These are phyloP conservation scores for Malacosoma neustria DNA, from an alignment of 2,888 invertebrate species.

Conservation along the genomic window DNA sequence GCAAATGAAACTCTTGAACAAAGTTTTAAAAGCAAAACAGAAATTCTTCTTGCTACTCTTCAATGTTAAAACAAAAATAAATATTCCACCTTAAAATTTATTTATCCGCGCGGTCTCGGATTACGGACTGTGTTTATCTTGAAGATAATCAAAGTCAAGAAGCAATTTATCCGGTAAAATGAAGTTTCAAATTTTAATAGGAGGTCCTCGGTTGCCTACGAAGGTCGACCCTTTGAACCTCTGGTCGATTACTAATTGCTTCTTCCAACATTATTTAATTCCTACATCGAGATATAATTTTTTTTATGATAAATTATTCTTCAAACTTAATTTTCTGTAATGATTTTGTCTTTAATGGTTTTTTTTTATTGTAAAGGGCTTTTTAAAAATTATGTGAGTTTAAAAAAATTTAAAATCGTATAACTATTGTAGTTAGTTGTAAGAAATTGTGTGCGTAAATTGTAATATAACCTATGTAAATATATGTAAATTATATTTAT, in stretches of 20 bases:
- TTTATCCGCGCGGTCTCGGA: constrained; percentile 46
- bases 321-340: too few species aligned
- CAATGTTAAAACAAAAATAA: constrained; percentile 11
- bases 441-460: too few species aligned
- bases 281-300: neutral
- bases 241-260: constrained; percentile 60
- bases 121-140: constrained; percentile 58
- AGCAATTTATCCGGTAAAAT: constrained; percentile 66
- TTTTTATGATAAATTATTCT: constrained; percentile 4
- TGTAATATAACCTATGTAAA: too few species aligned
- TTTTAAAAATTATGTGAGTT: too few species aligned
- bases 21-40: neutral
- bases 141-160: constrained; percentile 57
- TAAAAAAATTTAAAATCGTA: too few species aligned
- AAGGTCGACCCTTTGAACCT: constrained; percentile 53
- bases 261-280: constrained; percentile 42
- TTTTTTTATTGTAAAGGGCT: too few species aligned
- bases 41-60: neutral
- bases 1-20: neutral
- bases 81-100: constrained; percentile 30
- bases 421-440: too few species aligned
- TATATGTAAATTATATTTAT: too few species aligned
- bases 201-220: constrained; percentile 38
- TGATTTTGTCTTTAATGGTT: too few species aligned
- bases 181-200: constrained; percentile 70